These are phyloP conservation scores for Nasonia giraulti DNA, from an alignment of 1,140 invertebrate genomes.

Conservation along the genomic window DNA sequence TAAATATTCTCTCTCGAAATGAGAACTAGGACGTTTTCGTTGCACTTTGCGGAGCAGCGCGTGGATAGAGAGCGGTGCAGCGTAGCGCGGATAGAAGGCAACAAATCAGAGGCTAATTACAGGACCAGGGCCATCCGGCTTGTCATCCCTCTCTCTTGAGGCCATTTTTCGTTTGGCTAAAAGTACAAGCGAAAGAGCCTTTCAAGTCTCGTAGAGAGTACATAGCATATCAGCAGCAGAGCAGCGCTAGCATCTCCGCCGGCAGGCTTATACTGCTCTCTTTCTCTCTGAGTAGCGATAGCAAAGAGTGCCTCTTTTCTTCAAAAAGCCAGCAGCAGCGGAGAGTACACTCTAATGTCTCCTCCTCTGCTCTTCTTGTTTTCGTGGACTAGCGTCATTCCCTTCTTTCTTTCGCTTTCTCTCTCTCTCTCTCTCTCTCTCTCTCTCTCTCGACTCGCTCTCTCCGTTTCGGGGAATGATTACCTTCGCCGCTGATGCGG, in stretches of 20 bases:
- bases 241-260: constrained; percentile 44
- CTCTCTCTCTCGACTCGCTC: neutral
- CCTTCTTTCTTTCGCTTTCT: constrained; percentile 14
- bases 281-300: neutral
- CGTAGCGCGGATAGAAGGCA: constrained; percentile 6
- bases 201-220: constrained; percentile 58
- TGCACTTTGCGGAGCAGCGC: neutral
- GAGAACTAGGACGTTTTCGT: neutral
- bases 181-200: constrained; percentile 54
- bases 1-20: neutral
- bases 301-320: constrained; percentile 56
- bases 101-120: constrained; percentile 60
- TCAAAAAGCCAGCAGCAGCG: constrained; percentile 16
- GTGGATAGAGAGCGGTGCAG: no score
- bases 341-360: constrained; percentile 57
- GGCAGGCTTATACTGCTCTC: neutral
- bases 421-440: no score
- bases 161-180: constrained; percentile 55
- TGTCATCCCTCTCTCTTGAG: constrained; percentile 2
- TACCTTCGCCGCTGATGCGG: constrained; percentile 53
- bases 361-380: constrained; percentile 43
- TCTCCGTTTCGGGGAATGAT: constrained; percentile 54
- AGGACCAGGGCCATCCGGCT: constrained; percentile 11
- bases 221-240: no score
- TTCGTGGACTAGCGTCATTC: constrained; percentile 44